These are phyloP conservation scores for Harpalus rufipes DNA, from an alignment of 2,888 invertebrate genomes.

Conservation along the genomic window DNA sequence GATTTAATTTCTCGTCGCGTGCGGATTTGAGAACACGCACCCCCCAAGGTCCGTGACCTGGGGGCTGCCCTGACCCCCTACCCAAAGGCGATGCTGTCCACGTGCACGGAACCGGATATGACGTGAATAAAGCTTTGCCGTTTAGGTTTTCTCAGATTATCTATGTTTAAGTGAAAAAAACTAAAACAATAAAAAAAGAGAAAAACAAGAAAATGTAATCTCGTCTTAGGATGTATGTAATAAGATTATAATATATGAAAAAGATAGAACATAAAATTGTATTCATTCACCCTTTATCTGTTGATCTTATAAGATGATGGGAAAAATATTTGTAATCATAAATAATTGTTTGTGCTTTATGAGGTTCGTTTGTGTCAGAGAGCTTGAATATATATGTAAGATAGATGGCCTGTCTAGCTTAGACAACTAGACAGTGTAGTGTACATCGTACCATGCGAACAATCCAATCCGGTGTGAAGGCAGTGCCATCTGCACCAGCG, in stretches of 20 bases:
- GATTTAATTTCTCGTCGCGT: neutral
- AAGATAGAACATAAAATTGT: slow-evolving; percentile 59
- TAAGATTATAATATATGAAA: slow-evolving; percentile 62
- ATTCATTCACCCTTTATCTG: slow-evolving; percentile 60
- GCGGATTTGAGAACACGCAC: neutral
- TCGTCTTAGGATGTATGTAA: slow-evolving; percentile 65
- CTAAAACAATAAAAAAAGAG: slow-evolving; percentile 54
- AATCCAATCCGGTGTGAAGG: neutral
- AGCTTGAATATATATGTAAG: slow-evolving; percentile 51
- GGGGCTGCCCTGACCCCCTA: neutral
- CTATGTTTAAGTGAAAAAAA: slow-evolving; percentile 63
- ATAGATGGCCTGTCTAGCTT: slow-evolving; percentile 51
- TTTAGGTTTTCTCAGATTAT: slow-evolving; percentile 67
- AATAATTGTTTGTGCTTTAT: slow-evolving; percentile 71
- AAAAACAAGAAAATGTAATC: slow-evolving; percentile 61
- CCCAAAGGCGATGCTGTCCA: slow-evolving; percentile 3
- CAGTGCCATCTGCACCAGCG: slow-evolving; percentile 29
- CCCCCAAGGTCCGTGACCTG: neutral
- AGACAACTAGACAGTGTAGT: slow-evolving; percentile 65
- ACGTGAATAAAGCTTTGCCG: slow-evolving; percentile 63
- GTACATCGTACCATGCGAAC: slow-evolving; percentile 17
- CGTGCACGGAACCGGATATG: slow-evolving; percentile 51
- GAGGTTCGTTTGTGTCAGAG: slow-evolving; percentile 69
- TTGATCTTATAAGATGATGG: slow-evolving; percentile 53
- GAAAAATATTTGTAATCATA: slow-evolving; percentile 54